These are phyloP conservation scores for Ophraella communa DNA, from an alignment of 2,888 invertebrate species.

Conservation along the genomic window DNA sequence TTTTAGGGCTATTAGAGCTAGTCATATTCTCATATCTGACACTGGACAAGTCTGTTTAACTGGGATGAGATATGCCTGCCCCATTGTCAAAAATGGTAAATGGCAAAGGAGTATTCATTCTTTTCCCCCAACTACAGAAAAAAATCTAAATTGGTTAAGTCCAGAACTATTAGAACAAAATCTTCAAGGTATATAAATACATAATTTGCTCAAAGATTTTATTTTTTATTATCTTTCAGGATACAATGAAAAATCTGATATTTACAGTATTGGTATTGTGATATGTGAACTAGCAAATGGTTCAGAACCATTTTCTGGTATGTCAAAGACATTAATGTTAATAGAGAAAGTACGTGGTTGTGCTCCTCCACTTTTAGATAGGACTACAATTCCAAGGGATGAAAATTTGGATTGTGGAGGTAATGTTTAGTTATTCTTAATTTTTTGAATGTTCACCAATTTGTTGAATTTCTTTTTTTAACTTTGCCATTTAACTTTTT, in stretches of 20 bases:
- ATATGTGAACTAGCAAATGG: conserved; percentile 91
- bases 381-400: conserved; percentile 69
- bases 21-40: conserved; percentile 81
- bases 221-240: conserved; percentile 61
- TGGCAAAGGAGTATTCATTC: conserved; percentile 74
- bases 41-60: conserved; percentile 76
- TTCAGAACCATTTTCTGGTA: conserved; percentile 83
- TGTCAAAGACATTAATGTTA: conserved; percentile 87
- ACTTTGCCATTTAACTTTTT: background rate
- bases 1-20: conserved; percentile 79
- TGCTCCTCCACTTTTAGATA: conserved; percentile 77
- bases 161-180: conserved; percentile 87
- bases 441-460: too few relatives aligned
- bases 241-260: conserved; percentile 88
- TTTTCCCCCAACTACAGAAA: conserved; percentile 73
- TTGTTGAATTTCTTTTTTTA: too few relatives aligned
- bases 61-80: conserved; percentile 81
- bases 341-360: conserved; percentile 86
- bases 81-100: conserved; percentile 74
- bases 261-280: conserved; percentile 89
- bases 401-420: conserved; percentile 54
- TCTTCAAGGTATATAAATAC: conserved; percentile 49
- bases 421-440: conserved; percentile 31
- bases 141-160: conserved; percentile 88
- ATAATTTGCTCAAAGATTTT: background rate